Conservation (phyloP, 2,113 vertebrate genomes). For the Telmatochromis sp. region DNA sequence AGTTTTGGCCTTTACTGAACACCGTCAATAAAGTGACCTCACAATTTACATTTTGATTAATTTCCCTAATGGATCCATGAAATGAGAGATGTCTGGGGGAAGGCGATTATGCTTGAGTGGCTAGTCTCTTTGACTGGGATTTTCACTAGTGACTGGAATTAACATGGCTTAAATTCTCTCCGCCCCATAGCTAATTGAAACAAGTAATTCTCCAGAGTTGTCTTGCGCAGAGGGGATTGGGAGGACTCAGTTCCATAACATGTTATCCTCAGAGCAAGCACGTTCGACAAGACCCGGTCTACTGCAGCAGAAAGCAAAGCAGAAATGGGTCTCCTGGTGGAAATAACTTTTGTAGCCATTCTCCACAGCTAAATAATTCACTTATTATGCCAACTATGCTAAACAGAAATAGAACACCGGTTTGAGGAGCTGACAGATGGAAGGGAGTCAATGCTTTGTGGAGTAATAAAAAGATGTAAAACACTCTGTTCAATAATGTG, state of each 20-base stretch:
- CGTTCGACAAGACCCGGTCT: neutral
- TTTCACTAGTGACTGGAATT: conserved; percentile 61
- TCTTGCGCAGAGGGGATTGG: conserved; percentile 2
- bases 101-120: conserved; percentile 52
- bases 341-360: conserved; percentile 18
- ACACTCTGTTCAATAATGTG: conserved; percentile 23
- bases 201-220: conserved; percentile 57
- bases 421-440: conserved; percentile 38
- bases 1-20: neutral
- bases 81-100: conserved; percentile 56
- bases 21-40: conserved; percentile 2
- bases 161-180: conserved; percentile 62
- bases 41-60: conserved; percentile 40
- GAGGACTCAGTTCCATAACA: neutral
- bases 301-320: conserved; percentile 1
- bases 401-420: conserved; percentile 10
- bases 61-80: conserved; percentile 45
- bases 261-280: conserved; percentile 41
- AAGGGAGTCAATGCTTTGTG: neutral
- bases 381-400: conserved; percentile 15
- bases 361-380: conserved; percentile 42
- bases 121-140: conserved; percentile 39
- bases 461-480: conserved; percentile 22
- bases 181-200: conserved; percentile 66
- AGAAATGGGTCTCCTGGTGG: conserved; percentile 11